Base-by-base conservation (phyloP, 2,888 invertebrate genomes). In the Xestoiulus laeticollis region DNA sequence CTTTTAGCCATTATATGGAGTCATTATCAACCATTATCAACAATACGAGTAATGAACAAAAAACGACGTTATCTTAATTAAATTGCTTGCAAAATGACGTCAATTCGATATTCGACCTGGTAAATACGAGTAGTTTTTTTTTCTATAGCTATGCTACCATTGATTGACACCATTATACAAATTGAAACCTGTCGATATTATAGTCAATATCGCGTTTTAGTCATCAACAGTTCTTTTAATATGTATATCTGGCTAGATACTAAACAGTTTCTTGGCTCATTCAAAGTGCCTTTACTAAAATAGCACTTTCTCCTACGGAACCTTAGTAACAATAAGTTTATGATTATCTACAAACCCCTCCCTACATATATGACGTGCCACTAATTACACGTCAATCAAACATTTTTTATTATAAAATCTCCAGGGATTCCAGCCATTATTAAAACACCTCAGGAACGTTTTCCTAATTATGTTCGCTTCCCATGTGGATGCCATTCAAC, bases 381-480 rank as follows among this genome's bases (percentile, higher is more conserved):
- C 78, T 78, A 78, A 78, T 78, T 78, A 78, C 78, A 78, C 78
- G 78, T 78, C 78, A 78, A 78, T 78, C 78, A 78, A 78, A 26
- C 78, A 78, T 30, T 78, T 68, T 78, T 78, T 78, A 78, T 78
- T 78, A 78, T 14, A 30, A 78, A 78, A 78, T 78, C 78, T 78
- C 78, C 78, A 22, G 78, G 78, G 78, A 78, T 78, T 26, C 78
- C 30, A 78, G 78, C 78, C 78, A 78, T 78, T 78, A 78, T 78
- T 78, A 78, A 78, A 78, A 78, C 78, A 78, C 78, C 78, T 78
- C 78, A 78, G 78, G 78, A 78, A 78, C 26, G 78, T 78, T 78
- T 78, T 78, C 78, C 78, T 78, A 78, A 78, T 78, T 78, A 78
- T 78, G 30, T 30, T 26, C 78, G 78, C 78, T 78, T 78, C 78